Conservation (phyloP, 2,797 vertebrate species). For the Eurystomus glaucurus region DNA sequence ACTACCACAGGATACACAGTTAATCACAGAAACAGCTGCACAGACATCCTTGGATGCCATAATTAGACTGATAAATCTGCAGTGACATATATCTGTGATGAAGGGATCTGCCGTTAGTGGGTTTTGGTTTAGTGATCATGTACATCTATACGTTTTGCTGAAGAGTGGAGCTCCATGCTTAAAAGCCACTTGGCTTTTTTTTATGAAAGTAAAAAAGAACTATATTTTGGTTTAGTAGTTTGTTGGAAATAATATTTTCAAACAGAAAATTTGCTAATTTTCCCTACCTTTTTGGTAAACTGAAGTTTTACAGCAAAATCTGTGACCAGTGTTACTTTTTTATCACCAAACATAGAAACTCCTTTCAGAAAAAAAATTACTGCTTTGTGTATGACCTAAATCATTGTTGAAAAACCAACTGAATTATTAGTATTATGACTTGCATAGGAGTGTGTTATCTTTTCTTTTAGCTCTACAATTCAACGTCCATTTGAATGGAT, state of each 20-base stretch:
- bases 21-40: conserved; percentile 11
- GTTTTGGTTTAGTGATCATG: background rate
- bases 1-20: background rate
- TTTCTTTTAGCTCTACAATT: background rate
- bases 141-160: background rate
- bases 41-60: background rate
- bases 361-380: background rate
- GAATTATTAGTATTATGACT: background rate
- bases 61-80: conserved; percentile 25
- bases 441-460: background rate
- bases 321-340: background rate
- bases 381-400: background rate
- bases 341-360: background rate
- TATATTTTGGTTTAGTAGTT: background rate
- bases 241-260: background rate
- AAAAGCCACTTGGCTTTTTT: background rate
- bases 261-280: background rate
- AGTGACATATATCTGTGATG: background rate
- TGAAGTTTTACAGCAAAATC: background rate
- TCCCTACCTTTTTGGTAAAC: background rate
- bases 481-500: background rate
- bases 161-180: background rate
- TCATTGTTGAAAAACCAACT: background rate
- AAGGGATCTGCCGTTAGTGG: background rate
- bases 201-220: background rate